Conservation (phyloP, 2,113 vertebrate genomes). For the Merops nubicus region DNA sequence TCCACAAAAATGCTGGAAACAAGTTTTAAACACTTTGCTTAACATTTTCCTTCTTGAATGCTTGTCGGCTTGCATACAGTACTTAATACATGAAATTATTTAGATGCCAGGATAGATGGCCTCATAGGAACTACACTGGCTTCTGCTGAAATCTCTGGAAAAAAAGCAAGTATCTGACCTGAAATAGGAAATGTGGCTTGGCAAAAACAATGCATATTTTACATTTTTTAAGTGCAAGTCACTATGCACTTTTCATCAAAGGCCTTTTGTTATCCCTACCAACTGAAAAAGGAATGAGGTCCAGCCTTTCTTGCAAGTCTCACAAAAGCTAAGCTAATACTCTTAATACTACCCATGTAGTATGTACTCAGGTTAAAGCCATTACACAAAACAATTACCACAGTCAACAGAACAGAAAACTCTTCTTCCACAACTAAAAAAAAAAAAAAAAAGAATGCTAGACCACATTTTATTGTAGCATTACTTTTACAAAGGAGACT, state of each 20-base stretch:
- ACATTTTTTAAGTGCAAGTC: background rate
- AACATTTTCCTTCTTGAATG: conserved; percentile 41
- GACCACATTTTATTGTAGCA: background rate
- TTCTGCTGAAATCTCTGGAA: background rate
- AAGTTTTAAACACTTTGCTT: background rate
- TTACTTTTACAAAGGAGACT: background rate
- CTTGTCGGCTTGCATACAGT: background rate
- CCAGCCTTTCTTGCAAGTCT: background rate
- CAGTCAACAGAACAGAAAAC: background rate
- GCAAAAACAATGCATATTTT: background rate
- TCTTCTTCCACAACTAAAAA: background rate
- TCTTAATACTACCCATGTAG: background rate
- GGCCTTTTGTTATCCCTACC: background rate
- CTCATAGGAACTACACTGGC: background rate
- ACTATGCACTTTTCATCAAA: background rate
- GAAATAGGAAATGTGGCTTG: background rate
- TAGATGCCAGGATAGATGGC: conserved; percentile 1
- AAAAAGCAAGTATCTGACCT: background rate
- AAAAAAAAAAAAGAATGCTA: background rate
- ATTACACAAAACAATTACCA: background rate
- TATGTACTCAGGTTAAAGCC: background rate
- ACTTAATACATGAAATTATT: conserved; percentile 36
- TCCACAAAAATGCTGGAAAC: conserved; percentile 16
- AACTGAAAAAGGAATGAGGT: background rate
- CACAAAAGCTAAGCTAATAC: background rate